Conservation (phyloP, 92 coral and sea anemone genomes). For the Palythoa grandiflora region DNA sequence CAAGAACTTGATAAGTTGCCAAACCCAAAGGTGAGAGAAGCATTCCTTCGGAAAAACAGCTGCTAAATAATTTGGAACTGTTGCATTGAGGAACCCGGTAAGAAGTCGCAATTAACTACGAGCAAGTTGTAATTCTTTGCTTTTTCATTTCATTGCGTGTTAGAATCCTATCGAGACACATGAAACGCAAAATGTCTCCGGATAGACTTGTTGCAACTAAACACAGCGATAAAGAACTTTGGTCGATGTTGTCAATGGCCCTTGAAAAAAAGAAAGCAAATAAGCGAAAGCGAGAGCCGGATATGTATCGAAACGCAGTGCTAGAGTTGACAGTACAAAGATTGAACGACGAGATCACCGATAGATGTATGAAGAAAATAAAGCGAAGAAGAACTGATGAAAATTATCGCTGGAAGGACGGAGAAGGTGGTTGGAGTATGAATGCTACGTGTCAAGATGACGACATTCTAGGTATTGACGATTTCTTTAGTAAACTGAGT, state of each 20-base stretch:
- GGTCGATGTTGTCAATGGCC: slow-evolving; percentile 88
- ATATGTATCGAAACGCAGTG: slow-evolving; percentile 93
- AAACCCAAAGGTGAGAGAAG: slow-evolving; percentile 8
- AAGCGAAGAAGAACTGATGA: slow-evolving; percentile 87
- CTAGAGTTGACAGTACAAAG: slow-evolving; percentile 87
- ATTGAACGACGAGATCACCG: slow-evolving; percentile 95
- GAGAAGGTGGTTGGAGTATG: slow-evolving; percentile 92
- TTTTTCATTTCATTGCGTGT: slow-evolving; percentile 23
- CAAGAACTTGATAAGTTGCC: background rate
- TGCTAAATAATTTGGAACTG: background rate
- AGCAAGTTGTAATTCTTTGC: slow-evolving; percentile 4
- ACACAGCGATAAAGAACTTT: slow-evolving; percentile 91
- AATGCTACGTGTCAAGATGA: slow-evolving; percentile 83
- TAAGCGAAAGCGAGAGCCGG: slow-evolving; percentile 85
- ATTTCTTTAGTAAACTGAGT: slow-evolving; percentile 91
- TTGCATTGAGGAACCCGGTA: background rate
- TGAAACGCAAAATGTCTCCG: slow-evolving; percentile 66
- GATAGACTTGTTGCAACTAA: slow-evolving; percentile 36
- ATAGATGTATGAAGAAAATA: slow-evolving; percentile 85
- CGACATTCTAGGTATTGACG: slow-evolving; percentile 98
- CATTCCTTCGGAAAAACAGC: background rate
- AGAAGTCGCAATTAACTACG: background rate
- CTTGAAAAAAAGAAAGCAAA: slow-evolving; percentile 88
- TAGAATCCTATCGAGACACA: slow-evolving; percentile 23
- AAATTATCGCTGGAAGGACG: slow-evolving; percentile 87